Evolutionary conservation across 2,888 invertebrate species (phyloP).

Genomic region (Agonum fuliginosum): DNA sequence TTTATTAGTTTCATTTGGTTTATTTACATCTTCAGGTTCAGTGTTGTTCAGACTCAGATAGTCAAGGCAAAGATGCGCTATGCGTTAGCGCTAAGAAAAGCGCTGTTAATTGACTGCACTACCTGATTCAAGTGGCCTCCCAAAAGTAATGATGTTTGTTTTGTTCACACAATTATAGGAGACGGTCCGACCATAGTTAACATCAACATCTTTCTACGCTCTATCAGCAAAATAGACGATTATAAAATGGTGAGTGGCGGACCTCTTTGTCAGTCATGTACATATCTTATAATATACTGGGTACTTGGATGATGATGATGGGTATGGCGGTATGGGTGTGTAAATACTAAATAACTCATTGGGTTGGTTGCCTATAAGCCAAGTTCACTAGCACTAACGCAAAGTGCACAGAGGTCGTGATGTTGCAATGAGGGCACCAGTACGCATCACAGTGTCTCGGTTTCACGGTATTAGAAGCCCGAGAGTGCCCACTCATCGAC

Average conservation of each 20-base stretch:
- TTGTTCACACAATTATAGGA: conserved; percentile 77
- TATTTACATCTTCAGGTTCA: conserved; percentile 34
- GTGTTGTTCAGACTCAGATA: conserved; percentile 36
- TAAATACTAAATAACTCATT: conserved; percentile 43
- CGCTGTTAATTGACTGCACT: conserved; percentile 10
- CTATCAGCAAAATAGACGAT: conserved; percentile 99
- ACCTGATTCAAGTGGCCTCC: conserved; percentile 30
- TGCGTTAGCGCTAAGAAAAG: conserved; percentile 4
- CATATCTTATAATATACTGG: conserved; percentile 40
- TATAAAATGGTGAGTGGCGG: conserved; percentile 95
- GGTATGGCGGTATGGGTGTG: conserved; percentile 50
- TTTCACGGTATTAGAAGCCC: conserved; percentile 27
- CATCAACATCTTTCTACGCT: conserved; percentile 97
- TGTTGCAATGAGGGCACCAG: conserved; percentile 72
- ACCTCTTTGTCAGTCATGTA: conserved; percentile 71
- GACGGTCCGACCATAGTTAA: conserved; percentile 90
- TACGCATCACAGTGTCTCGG: conserved; percentile 68
- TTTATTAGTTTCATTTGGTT: conserved; percentile 32
- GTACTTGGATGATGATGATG: conserved; percentile 31
- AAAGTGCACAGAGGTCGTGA: conserved; percentile 65
- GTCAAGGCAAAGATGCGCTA: conserved; percentile 23
- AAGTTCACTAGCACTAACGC: conserved; percentile 57
- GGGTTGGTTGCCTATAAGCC: conserved; percentile 53
- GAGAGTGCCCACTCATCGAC: background rate
- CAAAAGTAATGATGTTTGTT: conserved; percentile 67